These are phyloP conservation scores for Mellilla xanthometata DNA, from an alignment of 2,888 invertebrate species.

Conservation along the genomic window DNA sequence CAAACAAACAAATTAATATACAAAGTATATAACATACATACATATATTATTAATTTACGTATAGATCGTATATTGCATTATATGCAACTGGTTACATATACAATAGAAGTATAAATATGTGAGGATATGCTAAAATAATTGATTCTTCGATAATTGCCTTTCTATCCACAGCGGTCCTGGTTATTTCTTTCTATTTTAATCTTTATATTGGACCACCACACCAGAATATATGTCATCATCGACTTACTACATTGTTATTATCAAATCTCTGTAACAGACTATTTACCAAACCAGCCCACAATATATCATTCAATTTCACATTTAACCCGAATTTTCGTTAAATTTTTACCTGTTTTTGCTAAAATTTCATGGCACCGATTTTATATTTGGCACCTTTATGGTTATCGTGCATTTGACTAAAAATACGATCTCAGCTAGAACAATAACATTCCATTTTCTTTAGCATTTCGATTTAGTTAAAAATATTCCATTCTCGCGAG, in stretches of 20 bases:
- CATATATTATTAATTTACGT: constrained; percentile 61
- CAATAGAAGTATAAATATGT: constrained; percentile 58
- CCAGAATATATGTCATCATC: constrained; percentile 9
- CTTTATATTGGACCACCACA: constrained; percentile 16
- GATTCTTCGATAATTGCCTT: constrained; percentile 43
- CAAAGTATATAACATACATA: constrained; percentile 41
- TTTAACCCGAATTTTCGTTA: background rate
- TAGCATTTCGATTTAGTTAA: too few species aligned
- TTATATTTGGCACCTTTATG: constrained; percentile 29
- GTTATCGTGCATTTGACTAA: background rate
- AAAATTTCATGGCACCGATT: constrained; percentile 25
- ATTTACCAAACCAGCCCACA: constrained; percentile 36
- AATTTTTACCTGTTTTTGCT: too few species aligned
- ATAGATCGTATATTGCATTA: constrained; percentile 68
- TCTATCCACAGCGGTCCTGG: constrained; percentile 41
- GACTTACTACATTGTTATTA: background rate
- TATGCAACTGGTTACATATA: constrained; percentile 54
- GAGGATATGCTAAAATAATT: constrained; percentile 74
- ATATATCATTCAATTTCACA: constrained; percentile 8
- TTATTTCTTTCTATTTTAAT: constrained; percentile 15
- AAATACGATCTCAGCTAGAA: too few species aligned
- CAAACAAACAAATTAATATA: constrained; percentile 34
- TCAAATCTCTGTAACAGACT: constrained; percentile 11
- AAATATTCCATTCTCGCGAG: too few species aligned
- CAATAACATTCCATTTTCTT: too few species aligned